Evolutionary conservation across 2,888 invertebrate species (phyloP).

Genomic region (Muschampia plurimacula): DNA sequence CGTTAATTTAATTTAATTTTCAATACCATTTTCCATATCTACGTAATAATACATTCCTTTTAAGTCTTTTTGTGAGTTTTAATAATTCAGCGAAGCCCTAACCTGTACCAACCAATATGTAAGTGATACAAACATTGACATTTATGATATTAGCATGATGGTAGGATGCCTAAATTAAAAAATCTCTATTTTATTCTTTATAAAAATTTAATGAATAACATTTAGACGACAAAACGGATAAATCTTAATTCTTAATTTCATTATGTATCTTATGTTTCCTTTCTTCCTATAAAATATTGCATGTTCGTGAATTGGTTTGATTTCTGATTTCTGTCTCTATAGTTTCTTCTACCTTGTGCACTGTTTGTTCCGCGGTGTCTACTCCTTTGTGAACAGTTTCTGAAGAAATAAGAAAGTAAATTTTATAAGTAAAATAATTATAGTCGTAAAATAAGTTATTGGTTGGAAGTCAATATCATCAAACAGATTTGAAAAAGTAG

Average conservation of each 20-base stretch:
- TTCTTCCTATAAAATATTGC: constrained; percentile 73
- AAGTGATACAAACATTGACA: too few species aligned
- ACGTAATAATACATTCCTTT: not conserved
- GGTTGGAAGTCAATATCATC: not conserved
- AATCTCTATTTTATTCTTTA: not conserved
- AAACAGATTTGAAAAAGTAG: not conserved
- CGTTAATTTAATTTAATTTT: not conserved
- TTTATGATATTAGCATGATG: too few species aligned
- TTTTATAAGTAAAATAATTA: too few species aligned
- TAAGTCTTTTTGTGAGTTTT: not conserved
- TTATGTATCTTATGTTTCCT: not conserved
- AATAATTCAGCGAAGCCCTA: not conserved
- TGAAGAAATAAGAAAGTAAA: constrained; percentile 50
- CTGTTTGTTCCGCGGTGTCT: constrained; percentile 70
- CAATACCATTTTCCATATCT: not conserved
- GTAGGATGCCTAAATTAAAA: not conserved
- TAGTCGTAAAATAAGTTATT: not conserved
- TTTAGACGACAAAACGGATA: constrained; percentile 57
- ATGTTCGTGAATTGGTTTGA: constrained; percentile 79
- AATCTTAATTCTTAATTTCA: constrained; percentile 33
- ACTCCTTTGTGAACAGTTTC: constrained; percentile 77
- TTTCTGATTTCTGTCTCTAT: constrained; percentile 77
- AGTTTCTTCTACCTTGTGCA: constrained; percentile 76
- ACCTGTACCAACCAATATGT: not conserved
- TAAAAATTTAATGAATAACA: constrained; percentile 65